phyloP scores from a whole-genome alignment of 2,113 vertebrate genomes.

The Thunnus maccoyii region DNA sequence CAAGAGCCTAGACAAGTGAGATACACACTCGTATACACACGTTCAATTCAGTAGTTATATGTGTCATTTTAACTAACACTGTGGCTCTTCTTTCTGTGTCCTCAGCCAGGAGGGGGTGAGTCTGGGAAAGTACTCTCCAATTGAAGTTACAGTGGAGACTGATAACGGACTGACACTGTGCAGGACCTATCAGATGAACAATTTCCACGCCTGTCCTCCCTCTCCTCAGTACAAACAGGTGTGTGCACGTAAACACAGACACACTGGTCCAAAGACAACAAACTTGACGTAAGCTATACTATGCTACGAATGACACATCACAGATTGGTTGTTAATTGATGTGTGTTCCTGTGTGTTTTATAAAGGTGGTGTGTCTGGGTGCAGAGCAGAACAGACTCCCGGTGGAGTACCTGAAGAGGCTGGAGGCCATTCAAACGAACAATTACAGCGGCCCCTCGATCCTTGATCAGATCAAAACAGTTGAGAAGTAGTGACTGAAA shows the following conservation, averaged over 20 bases:
- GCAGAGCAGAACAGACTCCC: conserved; percentile 92
- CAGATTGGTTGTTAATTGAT: background rate
- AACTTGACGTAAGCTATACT: background rate
- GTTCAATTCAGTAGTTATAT: background rate
- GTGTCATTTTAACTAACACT: background rate
- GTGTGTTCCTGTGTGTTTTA: background rate
- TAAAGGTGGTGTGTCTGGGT: conserved; percentile 92
- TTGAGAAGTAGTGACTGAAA: background rate
- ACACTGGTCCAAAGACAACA: background rate
- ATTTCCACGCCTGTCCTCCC: conserved; percentile 85
- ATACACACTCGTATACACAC: background rate
- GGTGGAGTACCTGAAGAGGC: conserved; percentile 86
- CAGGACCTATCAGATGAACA: conserved; percentile 92
- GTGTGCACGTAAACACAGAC: background rate
- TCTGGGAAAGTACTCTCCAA: conserved; percentile 86
- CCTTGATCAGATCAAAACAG: conserved; percentile 70
- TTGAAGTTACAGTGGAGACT: conserved; percentile 89
- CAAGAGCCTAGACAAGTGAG: conserved; percentile 87
- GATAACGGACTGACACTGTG: conserved; percentile 84
- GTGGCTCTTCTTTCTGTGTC: background rate
- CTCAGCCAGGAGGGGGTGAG: conserved; percentile 92
- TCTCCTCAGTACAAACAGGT: conserved; percentile 97
- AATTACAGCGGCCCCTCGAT: conserved; percentile 85
- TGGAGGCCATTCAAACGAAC: conserved; percentile 90
- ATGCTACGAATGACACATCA: background rate